A percentile compares a stretch with the other conserved stretches of the same genome.
Evolutionary conservation across 1,140 invertebrate species (phyloP).

Genomic region (Coenobita brevimanus): DNA sequence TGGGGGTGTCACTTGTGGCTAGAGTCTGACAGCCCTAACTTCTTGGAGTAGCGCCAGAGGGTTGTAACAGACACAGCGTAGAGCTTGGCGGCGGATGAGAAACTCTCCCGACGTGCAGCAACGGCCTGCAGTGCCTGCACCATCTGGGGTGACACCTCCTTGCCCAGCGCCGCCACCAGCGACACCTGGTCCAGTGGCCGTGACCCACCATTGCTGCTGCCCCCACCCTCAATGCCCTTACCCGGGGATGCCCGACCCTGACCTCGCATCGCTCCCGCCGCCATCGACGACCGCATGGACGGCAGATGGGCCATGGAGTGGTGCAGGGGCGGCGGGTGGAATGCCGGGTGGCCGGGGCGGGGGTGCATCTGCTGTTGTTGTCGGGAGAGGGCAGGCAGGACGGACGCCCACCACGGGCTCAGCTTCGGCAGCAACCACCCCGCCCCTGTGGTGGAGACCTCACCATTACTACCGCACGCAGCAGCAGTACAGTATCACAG

Average conservation of each 20-base stretch:
- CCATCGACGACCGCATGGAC: constrained; percentile 30
- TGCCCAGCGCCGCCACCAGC: constrained; percentile 62
- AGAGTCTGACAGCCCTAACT: constrained; percentile 58
- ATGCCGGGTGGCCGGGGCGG: constrained; percentile 38
- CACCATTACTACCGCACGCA: constrained; percentile 26
- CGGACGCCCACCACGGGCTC: constrained; percentile 66
- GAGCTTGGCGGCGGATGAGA: constrained; percentile 69
- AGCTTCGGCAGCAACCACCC: constrained; percentile 67
- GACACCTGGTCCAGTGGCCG: constrained; percentile 62
- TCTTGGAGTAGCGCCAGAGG: constrained; percentile 69
- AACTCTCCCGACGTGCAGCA: constrained; percentile 67
- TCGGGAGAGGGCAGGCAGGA: constrained; percentile 65
- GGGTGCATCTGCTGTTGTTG: constrained; percentile 59
- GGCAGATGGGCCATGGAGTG: constrained; percentile 57
- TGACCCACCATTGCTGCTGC: constrained; percentile 32
- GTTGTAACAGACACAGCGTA: constrained; percentile 69
- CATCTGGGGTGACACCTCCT: constrained; percentile 68
- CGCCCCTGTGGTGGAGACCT: constrained; percentile 60
- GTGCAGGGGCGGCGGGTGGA: constrained; percentile 42
- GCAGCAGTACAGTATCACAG: constrained; percentile 3
- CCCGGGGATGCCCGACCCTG: constrained; percentile 28
- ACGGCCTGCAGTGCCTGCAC: constrained; percentile 68
- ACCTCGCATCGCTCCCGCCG: not conserved
- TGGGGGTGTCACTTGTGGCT: constrained; percentile 43
- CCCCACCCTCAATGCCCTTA: constrained; percentile 25